A percentile compares a stretch with the other conserved stretches of the same genome.
Evolutionary conservation across 2,113 vertebrate species (phyloP).

Genomic region (Petromus typicus): DNA sequence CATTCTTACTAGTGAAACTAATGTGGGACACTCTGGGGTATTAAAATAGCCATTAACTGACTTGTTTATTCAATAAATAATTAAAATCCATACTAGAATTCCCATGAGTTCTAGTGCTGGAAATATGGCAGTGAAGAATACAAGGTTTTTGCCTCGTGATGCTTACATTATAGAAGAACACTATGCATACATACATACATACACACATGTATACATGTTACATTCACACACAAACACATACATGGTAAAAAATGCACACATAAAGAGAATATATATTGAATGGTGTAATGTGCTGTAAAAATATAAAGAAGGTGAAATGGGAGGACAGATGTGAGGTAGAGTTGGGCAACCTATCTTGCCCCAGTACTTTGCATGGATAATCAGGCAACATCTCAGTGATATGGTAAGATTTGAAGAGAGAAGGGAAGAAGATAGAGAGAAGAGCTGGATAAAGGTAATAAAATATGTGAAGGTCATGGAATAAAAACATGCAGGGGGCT

Average conservation of each 20-base stretch:
- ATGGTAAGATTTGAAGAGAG: neutral
- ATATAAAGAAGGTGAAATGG: neutral
- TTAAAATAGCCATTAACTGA: constrained; percentile 15
- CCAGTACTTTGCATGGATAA: neutral
- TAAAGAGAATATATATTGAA: neutral
- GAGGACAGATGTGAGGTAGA: neutral
- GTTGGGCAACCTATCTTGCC: neutral
- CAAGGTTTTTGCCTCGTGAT: neutral
- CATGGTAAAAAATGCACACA: neutral
- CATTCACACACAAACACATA: neutral
- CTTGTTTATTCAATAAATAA: neutral
- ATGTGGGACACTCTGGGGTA: neutral
- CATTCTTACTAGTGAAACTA: neutral
- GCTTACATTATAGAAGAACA: neutral
- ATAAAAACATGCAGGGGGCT: neutral
- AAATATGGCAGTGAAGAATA: neutral
- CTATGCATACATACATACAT: neutral
- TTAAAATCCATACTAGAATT: neutral
- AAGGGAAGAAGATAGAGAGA: neutral
- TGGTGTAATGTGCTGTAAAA: neutral
- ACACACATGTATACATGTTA: too few relatives aligned
- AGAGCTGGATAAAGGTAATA: neutral
- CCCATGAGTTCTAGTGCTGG: neutral
- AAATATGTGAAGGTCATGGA: neutral
- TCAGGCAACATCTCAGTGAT: neutral